Evolutionary conservation across 2,888 invertebrate genomes (phyloP), one percentile per base, ranked within the genome.

Genomic region (Pediacus dermestoides): DNA sequence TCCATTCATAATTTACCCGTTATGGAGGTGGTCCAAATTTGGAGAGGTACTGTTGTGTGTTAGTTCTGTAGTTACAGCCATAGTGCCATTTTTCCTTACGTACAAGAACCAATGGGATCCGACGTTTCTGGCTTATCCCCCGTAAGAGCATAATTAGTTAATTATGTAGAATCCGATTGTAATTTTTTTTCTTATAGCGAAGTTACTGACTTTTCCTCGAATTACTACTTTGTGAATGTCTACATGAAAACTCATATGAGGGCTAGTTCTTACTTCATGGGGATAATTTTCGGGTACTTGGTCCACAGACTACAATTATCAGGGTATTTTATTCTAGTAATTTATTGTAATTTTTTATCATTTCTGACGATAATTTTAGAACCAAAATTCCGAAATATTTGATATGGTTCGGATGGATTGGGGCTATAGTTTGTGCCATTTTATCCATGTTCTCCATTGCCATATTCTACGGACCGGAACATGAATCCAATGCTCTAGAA

Each of bases 171-270:
- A 21, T 22, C 27, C 8, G 14, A 16, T 28, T 27, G 10, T 28
- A 8, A 13, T 30, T 12, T 30, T 18, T 39, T 31, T 37, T 48
- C 40, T 74, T 74, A 35, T 65, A 85, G 84, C 48, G 82, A 84
- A 65, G 69, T 82, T 10, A 68, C 71, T 16, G 83, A 85, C 52
- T 72, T 85, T 16, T 73, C 76, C 2, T 67, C 69, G 1, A 84
- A 84, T 55, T 66, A 65, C 34, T 85, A 81, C 53, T 85, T 82
- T 56, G 72, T 72, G 25, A 74, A 72, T 38, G 76, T 75, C 0
- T 85, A 85, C 50, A 78, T 83, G n/a, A 84, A 82, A 61, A 85
- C 85, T 0, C 84, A 85, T 49, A 82, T 84, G 81, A 76, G 83
- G 57, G 80, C 82, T 50, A 76, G 75, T n/a, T 76, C 80, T 0